Evolutionary conservation across 2,113 vertebrate species (phyloP).

Genomic region (Salvelinus fontinalis): DNA sequence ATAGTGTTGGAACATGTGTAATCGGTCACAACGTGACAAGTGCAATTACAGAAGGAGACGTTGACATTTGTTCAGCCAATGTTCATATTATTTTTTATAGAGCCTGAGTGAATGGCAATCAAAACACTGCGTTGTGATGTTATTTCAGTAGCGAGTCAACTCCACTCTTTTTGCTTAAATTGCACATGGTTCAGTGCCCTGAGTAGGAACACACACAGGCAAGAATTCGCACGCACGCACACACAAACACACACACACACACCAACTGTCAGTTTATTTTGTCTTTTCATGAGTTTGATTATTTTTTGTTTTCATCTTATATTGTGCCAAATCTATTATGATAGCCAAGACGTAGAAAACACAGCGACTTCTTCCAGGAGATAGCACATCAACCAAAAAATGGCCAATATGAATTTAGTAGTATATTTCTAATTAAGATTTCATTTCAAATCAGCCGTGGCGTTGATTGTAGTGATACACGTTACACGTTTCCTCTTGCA

Average conservation of each 20-base stretch:
- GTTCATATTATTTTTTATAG: conserved; percentile 23
- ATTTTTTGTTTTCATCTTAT: not conserved
- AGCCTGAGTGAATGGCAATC: conserved; percentile 15
- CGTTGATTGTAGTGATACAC: conserved; percentile 47
- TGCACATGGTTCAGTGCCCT: conserved; percentile 11
- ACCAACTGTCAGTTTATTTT: not conserved
- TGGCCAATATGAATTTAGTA: not conserved
- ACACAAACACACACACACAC: not conserved
- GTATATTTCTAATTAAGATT: not conserved
- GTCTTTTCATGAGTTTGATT: not conserved
- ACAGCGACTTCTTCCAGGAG: not conserved
- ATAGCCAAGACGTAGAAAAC: not conserved
- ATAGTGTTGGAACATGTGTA: conserved; percentile 56
- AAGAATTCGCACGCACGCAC: not conserved
- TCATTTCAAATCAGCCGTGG: not conserved
- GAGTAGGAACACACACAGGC: not conserved
- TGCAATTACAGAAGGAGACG: conserved; percentile 43
- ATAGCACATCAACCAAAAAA: not conserved
- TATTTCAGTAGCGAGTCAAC: conserved; percentile 18
- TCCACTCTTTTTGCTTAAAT: conserved; percentile 1
- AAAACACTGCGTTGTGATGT: conserved; percentile 1
- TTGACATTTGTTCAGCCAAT: conserved; percentile 17
- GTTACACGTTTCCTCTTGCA: conserved; percentile 37
- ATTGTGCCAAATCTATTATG: not conserved
- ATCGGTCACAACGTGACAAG: conserved; percentile 45